These are phyloP conservation scores for Apoda limacodes DNA, from an alignment of 2,888 invertebrate genomes.

Conservation along the genomic window DNA sequence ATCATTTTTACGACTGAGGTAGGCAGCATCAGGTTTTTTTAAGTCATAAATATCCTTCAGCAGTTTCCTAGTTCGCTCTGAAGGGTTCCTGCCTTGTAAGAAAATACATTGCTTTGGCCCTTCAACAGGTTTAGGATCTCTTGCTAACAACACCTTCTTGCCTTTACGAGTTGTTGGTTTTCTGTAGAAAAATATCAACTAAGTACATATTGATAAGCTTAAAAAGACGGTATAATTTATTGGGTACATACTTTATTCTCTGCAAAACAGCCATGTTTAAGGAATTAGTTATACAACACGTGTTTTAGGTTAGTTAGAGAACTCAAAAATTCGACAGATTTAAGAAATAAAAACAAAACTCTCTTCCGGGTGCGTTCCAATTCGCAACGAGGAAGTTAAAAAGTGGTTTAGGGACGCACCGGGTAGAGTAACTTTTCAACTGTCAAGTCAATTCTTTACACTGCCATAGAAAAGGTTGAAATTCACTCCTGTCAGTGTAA, in stretches of 20 bases:
- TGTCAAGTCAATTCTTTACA: too few relatives aligned
- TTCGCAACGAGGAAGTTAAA: too few relatives aligned
- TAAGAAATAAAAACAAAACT: too few relatives aligned
- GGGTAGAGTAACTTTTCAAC: too few relatives aligned
- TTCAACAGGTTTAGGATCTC: slow-evolving; percentile 91
- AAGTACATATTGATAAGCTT: background rate
- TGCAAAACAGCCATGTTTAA: slow-evolving; percentile 47
- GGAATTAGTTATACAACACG: background rate
- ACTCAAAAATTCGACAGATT: too few relatives aligned
- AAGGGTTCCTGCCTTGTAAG: slow-evolving; percentile 85
- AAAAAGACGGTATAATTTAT: background rate
- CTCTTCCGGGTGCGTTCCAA: too few relatives aligned
- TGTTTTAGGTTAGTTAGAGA: too few relatives aligned
- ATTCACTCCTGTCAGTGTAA: too few relatives aligned
- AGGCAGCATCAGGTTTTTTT: slow-evolving; percentile 87
- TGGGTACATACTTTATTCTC: slow-evolving; percentile 39
- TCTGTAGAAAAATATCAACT: slow-evolving; percentile 55
- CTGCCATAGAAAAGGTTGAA: too few relatives aligned
- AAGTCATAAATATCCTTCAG: slow-evolving; percentile 89
- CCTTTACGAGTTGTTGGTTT: slow-evolving; percentile 92
- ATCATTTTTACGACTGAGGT: slow-evolving; percentile 85
- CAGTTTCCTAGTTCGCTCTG: slow-evolving; percentile 75
- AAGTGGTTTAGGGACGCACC: too few relatives aligned
- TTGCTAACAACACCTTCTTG: slow-evolving; percentile 83
- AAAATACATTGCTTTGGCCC: slow-evolving; percentile 87